Percentiles rank a stretch among this genome's conserved stretches.
Evolutionary conservation across 35 echinoderm and acorn worm species (phyloP).

Genomic region (Ophioderma brevispina): DNA sequence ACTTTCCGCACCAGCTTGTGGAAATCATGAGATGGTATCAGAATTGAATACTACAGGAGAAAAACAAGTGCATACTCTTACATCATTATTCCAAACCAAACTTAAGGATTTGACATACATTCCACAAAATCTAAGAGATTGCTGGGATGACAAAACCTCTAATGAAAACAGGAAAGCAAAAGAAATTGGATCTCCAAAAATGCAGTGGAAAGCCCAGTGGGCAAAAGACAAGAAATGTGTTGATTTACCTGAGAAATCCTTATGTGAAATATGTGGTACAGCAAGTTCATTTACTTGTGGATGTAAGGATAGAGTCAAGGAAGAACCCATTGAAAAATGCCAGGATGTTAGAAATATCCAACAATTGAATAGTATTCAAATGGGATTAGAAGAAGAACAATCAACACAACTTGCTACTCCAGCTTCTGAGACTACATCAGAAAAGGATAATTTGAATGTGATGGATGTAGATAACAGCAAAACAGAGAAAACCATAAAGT

Average conservation of each 20-base stretch:
- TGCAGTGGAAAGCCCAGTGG: constrained; percentile 8
- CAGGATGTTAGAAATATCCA: too few species aligned
- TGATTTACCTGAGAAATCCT: not conserved
- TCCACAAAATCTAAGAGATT: not conserved
- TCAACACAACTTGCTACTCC: too few species aligned
- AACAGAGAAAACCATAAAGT: not conserved
- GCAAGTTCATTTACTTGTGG: not conserved
- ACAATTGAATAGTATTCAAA: too few species aligned
- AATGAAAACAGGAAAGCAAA: not conserved
- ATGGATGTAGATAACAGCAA: too few species aligned
- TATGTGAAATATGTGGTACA: not conserved
- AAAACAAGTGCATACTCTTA: too few species aligned
- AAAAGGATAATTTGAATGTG: not conserved
- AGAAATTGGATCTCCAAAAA: not conserved
- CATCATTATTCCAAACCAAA: too few species aligned
- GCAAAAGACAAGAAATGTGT: not conserved
- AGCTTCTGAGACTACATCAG: not conserved
- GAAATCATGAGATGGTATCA: too few species aligned
- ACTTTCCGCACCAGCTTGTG: too few species aligned
- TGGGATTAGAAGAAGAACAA: too few species aligned
- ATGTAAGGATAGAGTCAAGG: too few species aligned
- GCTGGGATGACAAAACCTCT: not conserved
- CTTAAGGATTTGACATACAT: not conserved
- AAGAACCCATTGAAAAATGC: too few species aligned
- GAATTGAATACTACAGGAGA: too few species aligned